Base-by-base conservation (phyloP, 2,888 invertebrate genomes). In the Serripes groenlandicus region DNA sequence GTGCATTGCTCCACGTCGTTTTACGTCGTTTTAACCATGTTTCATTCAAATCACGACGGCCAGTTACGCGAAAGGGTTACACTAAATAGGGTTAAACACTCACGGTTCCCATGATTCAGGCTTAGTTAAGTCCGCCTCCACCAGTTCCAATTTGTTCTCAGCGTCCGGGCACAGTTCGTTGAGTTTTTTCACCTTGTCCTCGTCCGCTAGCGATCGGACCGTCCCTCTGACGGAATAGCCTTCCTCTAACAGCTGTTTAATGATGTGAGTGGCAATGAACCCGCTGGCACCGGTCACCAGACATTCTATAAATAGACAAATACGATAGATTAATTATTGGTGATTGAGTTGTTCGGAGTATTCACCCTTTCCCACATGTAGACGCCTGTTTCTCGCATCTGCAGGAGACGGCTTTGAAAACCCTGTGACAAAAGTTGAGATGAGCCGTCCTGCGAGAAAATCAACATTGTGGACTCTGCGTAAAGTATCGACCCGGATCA, bases 271-370 rank as follows among this genome's bases (percentile, higher is more conserved):
- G 30, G 95, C 95, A 72, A 95, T 93, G 90, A 94, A 96, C 70
- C 96, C 95, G 28, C 95, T 94, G 1, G 95, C 95, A 37, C 96
- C 96, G 30, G 96, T 96, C 56, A 96, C 95, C 75, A 96, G 91
- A 74, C 95, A 95, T 87, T 83, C 88, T 89, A 81, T 21, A 83
- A 86, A 52, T 28, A 73, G 21, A 70, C 4, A 58, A 21, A 58
- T 3, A 58, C 9, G 28, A 58, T n/a, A 26, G 5, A 54, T 54
- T 21, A 54, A 18, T 42, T 42, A 11, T 9, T 9, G 18, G 18
- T 42, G 11, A 11, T 42, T 42, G 42, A 42, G 18, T 11, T 11
- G 11, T 42, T 11, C 18, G 9, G 9, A 9, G 9, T 42, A 9
- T 42, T 42, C 18, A 18, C 18, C 42, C 18, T 42, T 42, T 42